These are phyloP conservation scores for Drosophila sulfurigaster DNA, from an alignment of 1,140 invertebrate genomes.

Conservation along the genomic window DNA sequence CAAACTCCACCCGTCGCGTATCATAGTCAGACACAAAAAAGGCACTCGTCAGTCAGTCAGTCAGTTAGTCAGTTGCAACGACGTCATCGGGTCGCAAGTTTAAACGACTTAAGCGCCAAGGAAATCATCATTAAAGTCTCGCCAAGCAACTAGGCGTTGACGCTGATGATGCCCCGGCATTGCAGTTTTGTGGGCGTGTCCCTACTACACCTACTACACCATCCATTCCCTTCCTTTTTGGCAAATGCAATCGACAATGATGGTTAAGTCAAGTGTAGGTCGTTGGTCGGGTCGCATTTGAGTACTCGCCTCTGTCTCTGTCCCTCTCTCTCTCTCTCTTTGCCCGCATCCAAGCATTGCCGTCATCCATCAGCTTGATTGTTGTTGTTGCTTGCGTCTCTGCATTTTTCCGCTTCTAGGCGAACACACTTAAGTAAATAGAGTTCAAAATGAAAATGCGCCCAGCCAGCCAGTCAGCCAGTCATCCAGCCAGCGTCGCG, in stretches of 20 bases:
- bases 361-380: conserved; percentile 50
- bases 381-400: conserved; percentile 55
- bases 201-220: neutral
- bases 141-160: conserved; percentile 51
- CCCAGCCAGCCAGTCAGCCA: conserved; percentile 27
- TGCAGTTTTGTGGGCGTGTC: conserved; percentile 50
- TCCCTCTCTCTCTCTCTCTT: neutral
- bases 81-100: conserved; percentile 66
- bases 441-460: conserved; percentile 79
- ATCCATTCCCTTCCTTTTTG: neutral
- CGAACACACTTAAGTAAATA: conserved; percentile 81
- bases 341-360: neutral
- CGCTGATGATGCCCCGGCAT: conserved; percentile 27
- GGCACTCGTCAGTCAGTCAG: conserved; percentile 68
- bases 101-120: conserved; percentile 81
- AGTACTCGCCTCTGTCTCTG: conserved; percentile 14
- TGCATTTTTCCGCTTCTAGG: conserved; percentile 48
- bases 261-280: conserved; percentile 84
- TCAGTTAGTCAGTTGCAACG: conserved; percentile 39
- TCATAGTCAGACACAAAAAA: conserved; percentile 75
- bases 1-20: conserved; percentile 40
- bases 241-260: conserved; percentile 81
- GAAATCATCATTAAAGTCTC: conserved; percentile 84
- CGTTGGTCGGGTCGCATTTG: conserved; percentile 69
- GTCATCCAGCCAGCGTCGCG: conserved; percentile 32